These are phyloP conservation scores for Trematocara variabile DNA, from an alignment of 2,113 vertebrate species.

Conservation along the genomic window DNA sequence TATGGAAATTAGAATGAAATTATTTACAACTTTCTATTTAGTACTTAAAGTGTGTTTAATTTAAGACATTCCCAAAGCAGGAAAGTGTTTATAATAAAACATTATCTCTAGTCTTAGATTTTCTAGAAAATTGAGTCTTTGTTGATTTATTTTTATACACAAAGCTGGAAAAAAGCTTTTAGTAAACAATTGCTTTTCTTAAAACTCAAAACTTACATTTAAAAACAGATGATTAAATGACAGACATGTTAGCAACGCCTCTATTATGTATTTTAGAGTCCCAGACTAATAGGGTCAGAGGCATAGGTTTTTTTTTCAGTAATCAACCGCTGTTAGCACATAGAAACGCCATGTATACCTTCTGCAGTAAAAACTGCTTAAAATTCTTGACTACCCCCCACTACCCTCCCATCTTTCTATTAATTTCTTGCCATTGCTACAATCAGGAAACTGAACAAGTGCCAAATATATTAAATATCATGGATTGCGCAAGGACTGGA, in stretches of 20 bases:
- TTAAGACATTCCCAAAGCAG: background rate
- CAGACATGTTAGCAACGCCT: background rate
- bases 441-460: background rate
- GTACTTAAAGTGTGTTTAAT: background rate
- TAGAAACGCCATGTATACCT: background rate
- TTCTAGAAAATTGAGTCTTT: background rate
- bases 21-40: background rate
- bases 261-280: background rate
- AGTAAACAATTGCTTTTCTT: background rate
- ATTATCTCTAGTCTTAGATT: background rate
- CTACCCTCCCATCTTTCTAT: background rate
- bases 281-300: background rate
- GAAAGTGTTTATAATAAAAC: background rate
- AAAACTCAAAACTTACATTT: background rate
- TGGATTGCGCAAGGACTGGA: background rate
- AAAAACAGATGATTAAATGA: background rate
- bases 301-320: background rate
- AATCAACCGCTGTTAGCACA: background rate
- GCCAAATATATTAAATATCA: background rate
- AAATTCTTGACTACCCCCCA: background rate
- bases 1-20: background rate
- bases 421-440: background rate
- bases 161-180: background rate
- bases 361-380: background rate
- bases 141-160: background rate